Percentiles rank a stretch among this genome's conserved stretches.
Evolutionary conservation across 2,888 invertebrate genomes (phyloP).

Genomic region (Chymomyza amoena): DNA sequence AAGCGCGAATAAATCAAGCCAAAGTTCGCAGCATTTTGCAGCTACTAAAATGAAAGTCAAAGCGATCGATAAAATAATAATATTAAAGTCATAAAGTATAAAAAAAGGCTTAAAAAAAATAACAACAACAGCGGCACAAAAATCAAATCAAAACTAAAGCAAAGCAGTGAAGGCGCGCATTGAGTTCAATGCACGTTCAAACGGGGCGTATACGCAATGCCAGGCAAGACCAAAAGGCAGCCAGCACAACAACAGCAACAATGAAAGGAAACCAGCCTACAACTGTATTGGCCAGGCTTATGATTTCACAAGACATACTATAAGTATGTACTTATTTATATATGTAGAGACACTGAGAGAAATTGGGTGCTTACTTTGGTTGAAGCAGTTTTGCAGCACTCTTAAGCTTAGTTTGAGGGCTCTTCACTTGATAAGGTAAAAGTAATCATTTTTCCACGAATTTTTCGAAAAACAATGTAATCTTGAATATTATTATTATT

Average conservation of each 20-base stretch:
- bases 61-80: slow-evolving; percentile 44
- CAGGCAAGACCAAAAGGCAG: slow-evolving; percentile 23
- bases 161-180: slow-evolving; percentile 50
- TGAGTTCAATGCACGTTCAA: slow-evolving; percentile 73
- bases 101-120: slow-evolving; percentile 1
- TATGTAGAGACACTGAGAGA: background rate
- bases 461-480: too few species aligned
- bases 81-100: slow-evolving; percentile 2
- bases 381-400: too few species aligned
- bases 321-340: slow-evolving; percentile 7
- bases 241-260: background rate
- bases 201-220: slow-evolving; percentile 70
- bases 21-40: slow-evolving; percentile 56
- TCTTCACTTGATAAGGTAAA: too few species aligned
- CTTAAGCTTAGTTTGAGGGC: too few species aligned
- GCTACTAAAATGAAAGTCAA: slow-evolving; percentile 44
- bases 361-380: background rate
- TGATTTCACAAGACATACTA: slow-evolving; percentile 11
- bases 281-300: slow-evolving; percentile 4
- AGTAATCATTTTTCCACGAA: too few species aligned
- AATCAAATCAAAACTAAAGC: slow-evolving; percentile 66
- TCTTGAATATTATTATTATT: too few species aligned
- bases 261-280: slow-evolving; percentile 15
- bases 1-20: slow-evolving; percentile 49
- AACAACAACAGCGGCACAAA: slow-evolving; percentile 14